Percentiles rank a stretch among this genome's conserved stretches.
These are phyloP conservation scores for Nymphalis polychloros DNA, from an alignment of 2,888 invertebrate genomes.

Conservation along the genomic window DNA sequence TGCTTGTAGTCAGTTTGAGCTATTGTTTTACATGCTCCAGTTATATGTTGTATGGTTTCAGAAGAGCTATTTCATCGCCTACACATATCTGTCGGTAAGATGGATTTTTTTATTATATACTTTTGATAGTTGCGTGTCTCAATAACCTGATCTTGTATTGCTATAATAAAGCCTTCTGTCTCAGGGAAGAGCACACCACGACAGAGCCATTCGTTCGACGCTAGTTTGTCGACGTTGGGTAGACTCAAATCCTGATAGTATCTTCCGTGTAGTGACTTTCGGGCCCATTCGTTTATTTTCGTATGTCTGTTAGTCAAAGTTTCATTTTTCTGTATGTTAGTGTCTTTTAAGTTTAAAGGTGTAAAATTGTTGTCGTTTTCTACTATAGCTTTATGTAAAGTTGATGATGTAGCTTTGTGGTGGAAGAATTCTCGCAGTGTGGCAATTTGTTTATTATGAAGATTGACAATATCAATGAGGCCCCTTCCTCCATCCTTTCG, in stretches of 20 bases:
- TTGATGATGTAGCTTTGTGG: background rate
- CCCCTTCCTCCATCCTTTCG: background rate
- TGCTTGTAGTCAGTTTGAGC: no score
- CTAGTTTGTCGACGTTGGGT: slow-evolving; percentile 29
- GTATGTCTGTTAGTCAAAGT: no score
- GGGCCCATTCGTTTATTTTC: slow-evolving; percentile 8
- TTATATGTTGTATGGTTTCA: no score
- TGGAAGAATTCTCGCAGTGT: background rate
- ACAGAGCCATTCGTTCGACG: slow-evolving; percentile 30
- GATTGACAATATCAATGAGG: background rate
- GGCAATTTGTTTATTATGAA: slow-evolving; percentile 4
- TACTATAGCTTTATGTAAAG: background rate
- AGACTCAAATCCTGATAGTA: slow-evolving; percentile 26
- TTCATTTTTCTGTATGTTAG: no score
- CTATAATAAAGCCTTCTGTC: background rate
- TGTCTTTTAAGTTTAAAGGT: background rate
- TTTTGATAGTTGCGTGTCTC: background rate
- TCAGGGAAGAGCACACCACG: background rate
- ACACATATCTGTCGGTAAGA: no score
- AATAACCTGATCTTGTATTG: slow-evolving; percentile 9
- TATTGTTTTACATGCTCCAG: no score
- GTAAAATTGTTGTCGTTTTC: background rate
- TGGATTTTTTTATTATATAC: no score
- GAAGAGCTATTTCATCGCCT: no score
- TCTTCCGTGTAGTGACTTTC: slow-evolving; percentile 29